phyloP scores from a whole-genome alignment of 2,888 invertebrate species.

The Heteropelma amictum region DNA sequence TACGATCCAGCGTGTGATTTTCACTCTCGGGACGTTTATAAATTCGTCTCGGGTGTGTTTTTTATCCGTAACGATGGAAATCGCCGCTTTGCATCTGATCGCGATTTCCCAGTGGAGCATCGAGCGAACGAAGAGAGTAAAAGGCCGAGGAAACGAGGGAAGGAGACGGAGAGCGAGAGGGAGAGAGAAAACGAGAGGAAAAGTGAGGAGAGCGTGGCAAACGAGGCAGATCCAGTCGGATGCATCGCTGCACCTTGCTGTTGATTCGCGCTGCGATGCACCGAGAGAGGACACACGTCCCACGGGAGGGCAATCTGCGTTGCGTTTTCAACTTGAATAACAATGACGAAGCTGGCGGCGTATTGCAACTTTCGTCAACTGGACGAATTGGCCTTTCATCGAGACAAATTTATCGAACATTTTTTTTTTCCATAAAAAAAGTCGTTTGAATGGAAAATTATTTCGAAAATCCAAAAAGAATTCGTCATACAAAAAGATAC shows the following conservation, averaged over 20 bases:
- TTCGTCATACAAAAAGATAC: too few relatives aligned
- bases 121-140: not conserved
- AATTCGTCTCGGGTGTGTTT: not conserved
- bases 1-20: too few relatives aligned
- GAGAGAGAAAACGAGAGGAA: conserved; percentile 5
- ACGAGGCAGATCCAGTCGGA: conserved; percentile 43
- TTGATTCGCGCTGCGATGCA: conserved; percentile 38
- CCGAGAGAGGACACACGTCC: conserved; percentile 31
- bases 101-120: not conserved
- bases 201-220: conserved; percentile 42
- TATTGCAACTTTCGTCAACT: not conserved
- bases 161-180: not conserved
- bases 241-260: conserved; percentile 42
- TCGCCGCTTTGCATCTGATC: conserved; percentile 16
- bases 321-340: conserved; percentile 13
- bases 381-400: too few relatives aligned
- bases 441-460: too few relatives aligned
- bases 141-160: not conserved
- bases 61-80: not conserved
- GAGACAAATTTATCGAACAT: too few relatives aligned
- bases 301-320: conserved; percentile 25
- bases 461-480: too few relatives aligned
- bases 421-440: too few relatives aligned
- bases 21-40: not conserved
- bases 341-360: conserved; percentile 4